These are phyloP conservation scores for Drosophila suzukii DNA, from an alignment of 1,140 invertebrate species.

Conservation along the genomic window DNA sequence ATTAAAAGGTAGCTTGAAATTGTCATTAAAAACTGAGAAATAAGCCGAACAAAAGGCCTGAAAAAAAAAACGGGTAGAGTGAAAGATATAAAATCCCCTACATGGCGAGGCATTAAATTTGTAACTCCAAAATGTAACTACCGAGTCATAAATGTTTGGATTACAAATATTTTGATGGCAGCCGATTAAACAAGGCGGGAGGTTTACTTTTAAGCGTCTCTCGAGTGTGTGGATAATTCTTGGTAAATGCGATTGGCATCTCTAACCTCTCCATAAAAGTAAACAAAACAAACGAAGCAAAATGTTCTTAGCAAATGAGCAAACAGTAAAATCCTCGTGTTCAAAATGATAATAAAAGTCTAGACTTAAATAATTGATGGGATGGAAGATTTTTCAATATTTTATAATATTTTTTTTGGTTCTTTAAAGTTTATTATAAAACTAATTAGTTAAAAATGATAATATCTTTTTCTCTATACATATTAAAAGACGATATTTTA, in stretches of 20 bases:
- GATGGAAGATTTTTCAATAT: too few species aligned
- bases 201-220: constrained; percentile 27
- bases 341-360: not conserved
- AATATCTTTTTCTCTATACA: too few species aligned
- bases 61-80: constrained; percentile 20
- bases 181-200: constrained; percentile 48
- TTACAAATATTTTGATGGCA: constrained; percentile 77
- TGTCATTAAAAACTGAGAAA: constrained; percentile 67
- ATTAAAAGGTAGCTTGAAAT: constrained; percentile 76
- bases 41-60: constrained; percentile 27
- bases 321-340: constrained; percentile 31
- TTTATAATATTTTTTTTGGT: too few species aligned
- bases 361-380: too few species aligned
- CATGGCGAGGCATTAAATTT: constrained; percentile 61
- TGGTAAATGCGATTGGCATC: constrained; percentile 72
- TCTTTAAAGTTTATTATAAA: too few species aligned
- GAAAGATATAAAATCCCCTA: constrained; percentile 40
- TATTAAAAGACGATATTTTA: not conserved
- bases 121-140: constrained; percentile 58
- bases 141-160: constrained; percentile 75
- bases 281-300: constrained; percentile 54
- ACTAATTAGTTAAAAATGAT: too few species aligned
- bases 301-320: constrained; percentile 54
- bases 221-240: constrained; percentile 50
- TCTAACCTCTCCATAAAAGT: constrained; percentile 32